Evolutionary conservation across 2,888 invertebrate species (phyloP), one percentile per base, ranked within the genome.

Genomic region (Melikaiella ostensackeni): DNA sequence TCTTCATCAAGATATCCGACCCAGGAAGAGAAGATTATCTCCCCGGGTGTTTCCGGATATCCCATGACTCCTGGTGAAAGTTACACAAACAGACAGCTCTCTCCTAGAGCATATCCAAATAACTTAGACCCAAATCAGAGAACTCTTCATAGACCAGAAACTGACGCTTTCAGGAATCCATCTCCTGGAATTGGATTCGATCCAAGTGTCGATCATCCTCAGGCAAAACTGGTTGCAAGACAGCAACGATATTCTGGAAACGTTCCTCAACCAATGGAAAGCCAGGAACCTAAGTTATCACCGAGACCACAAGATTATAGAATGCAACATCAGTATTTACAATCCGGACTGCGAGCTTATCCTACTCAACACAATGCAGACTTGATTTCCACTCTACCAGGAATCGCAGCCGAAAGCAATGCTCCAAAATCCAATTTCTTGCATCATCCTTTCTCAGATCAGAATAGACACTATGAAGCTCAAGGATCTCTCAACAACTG

Each of bases 21-120:
- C 5, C 90, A 91, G 5, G 90, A 90, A 42, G 87, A 87, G 35
- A 88, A 84, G 75, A 83, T 88, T 59, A 77, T 85, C 19, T 88
- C 90, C n/a, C 89, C 90, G 0, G 85, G 90, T 70, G 88, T 86
- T 66, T 82, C 89, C 6, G 90, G 89, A 9, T 90, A 89, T 77
- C 87, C 88, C 8, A 73, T 83, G 5, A 84, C 84, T 16, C 82
- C 86, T 0, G 88, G 87, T 35, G 84, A 86, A 24, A 81, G 81
- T 75, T 89, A 88, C 79, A 78, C 84, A 38, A 86, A 78, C 33
- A 82, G 89, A 55, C 89, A 89, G 57, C 79, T 81, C 4, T 88
- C 89, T 5, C 87, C 89, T 1, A 84, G 88, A 13, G 82, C 80
- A 21, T 87, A 86, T 66, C 79, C 84, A 33, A 85, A 85, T 75